A percentile compares a stretch with the other conserved stretches of the same genome.
phyloP scores from a whole-genome alignment of 2,888 invertebrate genomes.

The Hedya salicella region DNA sequence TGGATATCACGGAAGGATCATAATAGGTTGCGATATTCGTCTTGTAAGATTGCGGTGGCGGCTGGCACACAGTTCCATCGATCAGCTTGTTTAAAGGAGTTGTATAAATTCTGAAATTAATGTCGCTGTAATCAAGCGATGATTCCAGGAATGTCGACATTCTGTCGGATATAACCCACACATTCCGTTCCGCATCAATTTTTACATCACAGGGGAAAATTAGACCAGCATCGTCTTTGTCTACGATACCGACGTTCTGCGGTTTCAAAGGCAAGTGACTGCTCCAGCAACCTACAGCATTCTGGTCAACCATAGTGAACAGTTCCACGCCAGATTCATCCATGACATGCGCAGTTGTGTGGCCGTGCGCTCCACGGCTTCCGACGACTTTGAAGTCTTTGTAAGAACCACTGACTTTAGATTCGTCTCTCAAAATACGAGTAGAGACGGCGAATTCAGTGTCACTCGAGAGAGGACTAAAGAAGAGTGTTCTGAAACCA shows the following conservation, averaged over 20 bases:
- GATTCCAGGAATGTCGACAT: constrained; percentile 91
- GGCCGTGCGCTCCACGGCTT: constrained; percentile 87
- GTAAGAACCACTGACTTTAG: constrained; percentile 88
- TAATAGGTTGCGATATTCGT: constrained; percentile 5
- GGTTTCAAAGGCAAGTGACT: constrained; percentile 87
- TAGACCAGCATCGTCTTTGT: constrained; percentile 90
- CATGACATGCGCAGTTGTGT: constrained; percentile 90
- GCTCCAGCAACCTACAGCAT: constrained; percentile 94
- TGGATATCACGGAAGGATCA: neutral
- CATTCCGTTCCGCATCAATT: constrained; percentile 88
- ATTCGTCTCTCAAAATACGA: constrained; percentile 88
- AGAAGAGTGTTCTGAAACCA: constrained; percentile 90
- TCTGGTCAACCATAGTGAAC: constrained; percentile 91
- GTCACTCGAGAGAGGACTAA: constrained; percentile 91
- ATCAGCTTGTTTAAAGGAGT: constrained; percentile 88
- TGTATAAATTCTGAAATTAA: constrained; percentile 91
- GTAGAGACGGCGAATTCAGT: constrained; percentile 93
- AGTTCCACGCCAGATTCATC: constrained; percentile 90
- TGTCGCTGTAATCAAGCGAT: constrained; percentile 89
- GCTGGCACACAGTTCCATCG: constrained; percentile 90
- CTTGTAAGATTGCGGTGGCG: constrained; percentile 47
- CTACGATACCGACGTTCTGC: constrained; percentile 88
- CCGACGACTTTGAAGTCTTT: constrained; percentile 88
- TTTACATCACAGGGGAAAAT: constrained; percentile 93
- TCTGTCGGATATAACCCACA: constrained; percentile 93